Base-by-base conservation (phyloP, 2,797 vertebrate genomes). In the Acomys russatus region DNA sequence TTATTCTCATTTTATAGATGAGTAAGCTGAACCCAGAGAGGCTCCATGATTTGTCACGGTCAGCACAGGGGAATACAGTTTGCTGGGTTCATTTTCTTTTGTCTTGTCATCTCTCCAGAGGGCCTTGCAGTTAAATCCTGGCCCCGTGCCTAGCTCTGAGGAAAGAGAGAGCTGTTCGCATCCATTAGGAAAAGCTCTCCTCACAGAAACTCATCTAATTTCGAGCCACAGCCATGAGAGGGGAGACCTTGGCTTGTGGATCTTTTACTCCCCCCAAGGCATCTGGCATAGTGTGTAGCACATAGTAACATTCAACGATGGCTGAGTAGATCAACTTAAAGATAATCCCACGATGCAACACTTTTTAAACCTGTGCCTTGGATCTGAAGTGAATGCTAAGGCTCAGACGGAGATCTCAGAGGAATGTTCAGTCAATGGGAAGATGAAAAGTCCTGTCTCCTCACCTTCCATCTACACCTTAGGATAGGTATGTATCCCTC, bases 401-500 rank as follows among this genome's bases (percentile, higher is more conserved):
- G 35, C 54, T 54, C 35, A 14, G 28, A 30, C 9, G 0, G 11
- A 89, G 80, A 94, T 85, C 82, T 74, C 5, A 91, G 86, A 76
- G 83, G 25, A 84, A 28, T 73, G 49, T 89, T 63, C 74, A 71
- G 4, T 44, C 22, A 68, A 17, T 51, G 18, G 54, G 61, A 56
- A 94, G 74, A 80, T 89, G 78, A 94, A 83, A 91, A 66, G 33
- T 25, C 70, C 76, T 54, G 94, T 93, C 78, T 82, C 14, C 79
- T 54, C 6, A 28, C 79, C 94, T 25, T 89, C 82, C 17, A 23
- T 66, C 33, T 38, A 56, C 0, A 0, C 68, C 82, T 91, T 38
- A 94, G 80, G 59, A 90, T 25, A 94, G 77, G 77, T 92, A 77
- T 91, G 17, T 87, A 59, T 74, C 84, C 89, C 79, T 94, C 63